phyloP scores from a whole-genome alignment of 1,140 invertebrate species.

The Lasaia peninsularis region DNA sequence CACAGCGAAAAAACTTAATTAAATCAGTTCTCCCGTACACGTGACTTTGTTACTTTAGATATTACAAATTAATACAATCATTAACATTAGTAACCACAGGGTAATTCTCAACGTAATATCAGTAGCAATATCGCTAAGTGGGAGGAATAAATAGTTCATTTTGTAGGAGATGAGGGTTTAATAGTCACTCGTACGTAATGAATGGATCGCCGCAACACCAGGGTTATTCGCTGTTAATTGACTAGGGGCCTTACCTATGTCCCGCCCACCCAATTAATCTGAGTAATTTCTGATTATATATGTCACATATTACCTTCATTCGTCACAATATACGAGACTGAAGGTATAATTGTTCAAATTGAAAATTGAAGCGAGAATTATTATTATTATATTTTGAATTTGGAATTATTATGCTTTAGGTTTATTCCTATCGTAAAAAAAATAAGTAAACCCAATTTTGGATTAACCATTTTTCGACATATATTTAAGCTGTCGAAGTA shows the following conservation, averaged over 20 bases:
- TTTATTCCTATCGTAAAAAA: no score
- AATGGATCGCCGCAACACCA: conserved; percentile 17
- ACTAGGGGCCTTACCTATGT: conserved; percentile 15
- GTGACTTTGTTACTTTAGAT: background rate
- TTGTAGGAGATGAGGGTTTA: conserved; percentile 16
- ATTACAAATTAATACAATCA: background rate
- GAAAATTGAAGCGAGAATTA: no score
- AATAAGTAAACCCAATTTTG: no score
- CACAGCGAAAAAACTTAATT: no score
- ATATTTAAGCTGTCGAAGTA: no score
- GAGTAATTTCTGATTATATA: conserved; percentile 8
- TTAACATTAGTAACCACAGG: background rate
- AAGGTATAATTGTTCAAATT: no score
- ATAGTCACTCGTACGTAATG: conserved; percentile 17
- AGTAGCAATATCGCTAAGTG: conserved; percentile 3
- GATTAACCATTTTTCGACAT: no score
- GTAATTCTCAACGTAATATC: background rate
- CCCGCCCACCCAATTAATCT: conserved; percentile 9
- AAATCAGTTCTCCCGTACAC: background rate
- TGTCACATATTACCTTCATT: conserved; percentile 1
- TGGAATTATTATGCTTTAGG: no score
- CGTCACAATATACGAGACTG: background rate
- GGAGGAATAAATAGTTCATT: conserved; percentile 9
- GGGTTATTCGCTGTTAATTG: conserved; percentile 18
- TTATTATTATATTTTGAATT: no score